Percentiles rank a stretch among this genome's conserved stretches.
These are phyloP conservation scores for Plemyria rubiginata DNA, from an alignment of 2,888 invertebrate genomes.

Conservation along the genomic window DNA sequence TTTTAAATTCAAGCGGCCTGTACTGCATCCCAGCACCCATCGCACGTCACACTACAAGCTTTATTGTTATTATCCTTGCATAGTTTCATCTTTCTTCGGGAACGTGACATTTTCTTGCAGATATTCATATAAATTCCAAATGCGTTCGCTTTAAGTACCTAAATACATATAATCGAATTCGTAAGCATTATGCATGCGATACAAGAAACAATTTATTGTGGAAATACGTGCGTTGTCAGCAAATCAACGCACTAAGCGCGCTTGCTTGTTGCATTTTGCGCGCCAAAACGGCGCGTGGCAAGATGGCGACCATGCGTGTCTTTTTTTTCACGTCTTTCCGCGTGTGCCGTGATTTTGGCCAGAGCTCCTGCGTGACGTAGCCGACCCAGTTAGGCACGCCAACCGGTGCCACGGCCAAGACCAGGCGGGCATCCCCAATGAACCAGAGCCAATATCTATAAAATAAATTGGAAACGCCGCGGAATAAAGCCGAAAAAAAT, in stretches of 20 bases:
- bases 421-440: constrained; percentile 82
- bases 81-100: constrained; percentile 46
- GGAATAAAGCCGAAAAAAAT: constrained; percentile 73
- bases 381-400: constrained; percentile 82
- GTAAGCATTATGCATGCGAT: constrained; percentile 71
- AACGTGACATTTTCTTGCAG: constrained; percentile 44
- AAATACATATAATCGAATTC: constrained; percentile 74
- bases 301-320: constrained; percentile 61
- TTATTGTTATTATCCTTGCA: constrained; percentile 42
- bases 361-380: constrained; percentile 77
- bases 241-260: constrained; percentile 53
- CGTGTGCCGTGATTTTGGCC: constrained; percentile 81
- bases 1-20: constrained; percentile 30
- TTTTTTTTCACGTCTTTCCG: constrained; percentile 78
- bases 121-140: constrained; percentile 63
- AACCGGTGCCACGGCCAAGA: constrained; percentile 83
- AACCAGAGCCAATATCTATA: constrained; percentile 84
- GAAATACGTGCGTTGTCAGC: constrained; percentile 74
- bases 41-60: constrained; percentile 33
- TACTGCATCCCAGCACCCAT: constrained; percentile 27
- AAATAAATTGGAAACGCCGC: constrained; percentile 79
- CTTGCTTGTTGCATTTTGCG: constrained; percentile 52
- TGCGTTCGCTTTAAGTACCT: constrained; percentile 71
- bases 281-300: constrained; percentile 70
- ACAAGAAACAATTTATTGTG: constrained; percentile 80